Conservation (phyloP, 1,140 invertebrate species). For the Centruroides sculpturatus region DNA sequence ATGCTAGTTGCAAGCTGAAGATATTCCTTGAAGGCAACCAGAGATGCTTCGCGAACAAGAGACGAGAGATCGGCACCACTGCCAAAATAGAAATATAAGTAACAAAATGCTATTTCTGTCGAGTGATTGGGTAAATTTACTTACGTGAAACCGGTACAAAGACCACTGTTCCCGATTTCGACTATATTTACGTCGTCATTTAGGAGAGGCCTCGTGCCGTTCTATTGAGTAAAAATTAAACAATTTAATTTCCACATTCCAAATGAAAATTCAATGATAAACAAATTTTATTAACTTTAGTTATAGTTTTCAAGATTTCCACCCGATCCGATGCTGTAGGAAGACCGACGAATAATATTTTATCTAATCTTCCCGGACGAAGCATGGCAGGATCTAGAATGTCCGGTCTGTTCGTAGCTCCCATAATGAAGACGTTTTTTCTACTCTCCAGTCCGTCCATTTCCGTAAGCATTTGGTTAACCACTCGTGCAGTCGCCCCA, state of each 20-base stretch:
- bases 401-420: slow-evolving; percentile 91
- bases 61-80: slow-evolving; percentile 81
- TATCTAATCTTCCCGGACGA: slow-evolving; percentile 84
- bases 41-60: slow-evolving; percentile 64
- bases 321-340: slow-evolving; percentile 60
- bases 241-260: neutral
- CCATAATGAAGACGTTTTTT: slow-evolving; percentile 80
- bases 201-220: slow-evolving; percentile 58
- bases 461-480: slow-evolving; percentile 95
- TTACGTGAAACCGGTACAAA: slow-evolving; percentile 60
- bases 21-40: slow-evolving; percentile 43
- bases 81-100: slow-evolving; percentile 14
- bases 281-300: slow-evolving; percentile 41
- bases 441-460: slow-evolving; percentile 92
- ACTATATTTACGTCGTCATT: slow-evolving; percentile 59
- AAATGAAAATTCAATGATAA: neutral
- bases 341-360: slow-evolving; percentile 84
- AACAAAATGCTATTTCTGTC: neutral
- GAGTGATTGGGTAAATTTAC: neutral
- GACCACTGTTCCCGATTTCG: slow-evolving; percentile 42
- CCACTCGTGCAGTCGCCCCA: slow-evolving; percentile 51
- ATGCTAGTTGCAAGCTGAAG: neutral
- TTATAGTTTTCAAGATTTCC: slow-evolving; percentile 79
- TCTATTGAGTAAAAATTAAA: slow-evolving; percentile 28
- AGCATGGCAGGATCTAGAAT: slow-evolving; percentile 93